Base-by-base conservation (phyloP, 2,888 invertebrate species). In the Philereme vetulata region DNA sequence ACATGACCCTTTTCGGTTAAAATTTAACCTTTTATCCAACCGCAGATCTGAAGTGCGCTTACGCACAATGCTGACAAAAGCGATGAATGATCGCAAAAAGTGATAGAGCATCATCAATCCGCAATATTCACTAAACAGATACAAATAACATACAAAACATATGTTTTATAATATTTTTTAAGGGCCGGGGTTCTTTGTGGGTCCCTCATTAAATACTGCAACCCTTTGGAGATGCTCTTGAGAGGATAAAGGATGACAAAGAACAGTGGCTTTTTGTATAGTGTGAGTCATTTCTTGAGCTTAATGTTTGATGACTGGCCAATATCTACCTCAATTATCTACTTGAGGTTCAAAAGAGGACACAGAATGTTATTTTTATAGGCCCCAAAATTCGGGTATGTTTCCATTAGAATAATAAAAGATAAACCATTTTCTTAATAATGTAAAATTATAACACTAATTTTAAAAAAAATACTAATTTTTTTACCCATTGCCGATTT, bases 171-270 rank as follows among this genome's bases (percentile, higher is more conserved):
- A 53, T 49, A 11, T 52, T 34, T 49, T 51, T 60, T 46, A 59
- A 62, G 56, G 64, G 55, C 51, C 50, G 9, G 49, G 65, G 68
- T 60, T 66, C 65, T 72, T 82, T 82, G 80, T 78, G 69, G 63
- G 64, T 67, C 62, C 64, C 78, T 85, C 83, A 86, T 85, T 85
- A 87, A 76, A 74, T 72, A 72, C 85, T 84, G 74, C 66, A 82
- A 85, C 81, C 85, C 88, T 86, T 85, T 81, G 70, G 35, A 66
- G 62, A 51, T 53, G 58, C 56, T 51, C 58, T 58, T 52, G 58
- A 62, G 55, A 62, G 54, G 47, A 60, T 52, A 57, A 55, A 62
- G 21, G 48, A 50, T 51, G 44, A 60, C 52, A 53, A 58, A 60
- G 49, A 63, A 66, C 68, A 63, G 68, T 66, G 66, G 68, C 68